These are phyloP conservation scores for Diachasma alloeum DNA, from an alignment of 1,140 invertebrate species.

Conservation along the genomic window DNA sequence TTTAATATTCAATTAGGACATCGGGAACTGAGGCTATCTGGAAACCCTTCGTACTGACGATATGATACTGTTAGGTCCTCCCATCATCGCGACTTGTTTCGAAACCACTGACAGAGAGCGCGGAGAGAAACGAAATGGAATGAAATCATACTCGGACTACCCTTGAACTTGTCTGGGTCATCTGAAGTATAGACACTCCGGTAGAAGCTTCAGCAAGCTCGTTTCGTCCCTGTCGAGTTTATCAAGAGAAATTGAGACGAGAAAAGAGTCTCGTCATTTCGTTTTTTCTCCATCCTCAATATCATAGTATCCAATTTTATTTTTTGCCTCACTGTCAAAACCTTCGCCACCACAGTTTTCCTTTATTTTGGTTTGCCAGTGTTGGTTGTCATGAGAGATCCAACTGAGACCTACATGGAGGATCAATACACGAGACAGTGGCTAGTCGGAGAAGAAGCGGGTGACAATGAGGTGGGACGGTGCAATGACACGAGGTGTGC, in stretches of 20 bases:
- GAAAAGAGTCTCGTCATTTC: not conserved
- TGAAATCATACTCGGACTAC: not conserved
- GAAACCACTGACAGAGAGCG: no score
- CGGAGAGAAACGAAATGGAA: no score
- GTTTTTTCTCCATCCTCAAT: not conserved
- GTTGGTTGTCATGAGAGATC: not conserved
- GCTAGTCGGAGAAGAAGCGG: not conserved
- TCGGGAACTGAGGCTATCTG: no score
- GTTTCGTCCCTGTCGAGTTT: not conserved
- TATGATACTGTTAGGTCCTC: no score
- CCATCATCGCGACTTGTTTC: no score
- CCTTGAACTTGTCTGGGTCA: not conserved
- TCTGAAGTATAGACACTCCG: not conserved
- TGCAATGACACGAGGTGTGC: not conserved
- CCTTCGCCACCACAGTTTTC: not conserved
- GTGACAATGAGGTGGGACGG: not conserved
- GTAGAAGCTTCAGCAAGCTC: not conserved
- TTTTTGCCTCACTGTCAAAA: not conserved
- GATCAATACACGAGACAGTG: not conserved
- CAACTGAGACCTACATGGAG: not conserved
- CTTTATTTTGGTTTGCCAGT: not conserved
- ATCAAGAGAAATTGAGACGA: not conserved
- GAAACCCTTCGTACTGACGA: no score
- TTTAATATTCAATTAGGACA: no score
- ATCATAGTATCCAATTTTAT: not conserved